A percentile compares a stretch with the other conserved stretches of the same genome.
phyloP scores from a whole-genome alignment of 2,797 vertebrate species.

The Syngnathus acus region DNA sequence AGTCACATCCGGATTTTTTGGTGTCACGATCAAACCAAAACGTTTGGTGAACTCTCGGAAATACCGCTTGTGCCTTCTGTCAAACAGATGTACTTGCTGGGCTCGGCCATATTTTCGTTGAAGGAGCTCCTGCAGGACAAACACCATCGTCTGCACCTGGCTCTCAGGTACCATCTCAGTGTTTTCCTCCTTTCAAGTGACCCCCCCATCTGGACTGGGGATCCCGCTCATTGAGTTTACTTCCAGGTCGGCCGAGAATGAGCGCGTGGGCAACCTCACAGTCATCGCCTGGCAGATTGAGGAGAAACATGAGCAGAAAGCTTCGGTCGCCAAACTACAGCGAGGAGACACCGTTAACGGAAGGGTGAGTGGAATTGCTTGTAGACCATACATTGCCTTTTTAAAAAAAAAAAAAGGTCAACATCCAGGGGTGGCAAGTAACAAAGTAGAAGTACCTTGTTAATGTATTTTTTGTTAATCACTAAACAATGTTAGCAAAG shows the following conservation, averaged over 20 bases:
- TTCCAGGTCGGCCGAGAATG: constrained; percentile 88
- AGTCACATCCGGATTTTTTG: constrained; percentile 14
- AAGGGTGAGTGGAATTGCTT: constrained; percentile 69
- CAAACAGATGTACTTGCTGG: constrained; percentile 92
- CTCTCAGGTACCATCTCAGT: constrained; percentile 73
- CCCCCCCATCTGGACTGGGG: not conserved
- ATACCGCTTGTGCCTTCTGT: constrained; percentile 1
- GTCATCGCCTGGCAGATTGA: constrained; percentile 98
- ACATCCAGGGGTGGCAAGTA: too few species aligned
- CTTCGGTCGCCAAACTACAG: constrained; percentile 78
- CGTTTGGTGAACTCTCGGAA: constrained; percentile 4
- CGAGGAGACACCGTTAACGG: constrained; percentile 85
- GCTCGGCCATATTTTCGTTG: constrained; percentile 86
- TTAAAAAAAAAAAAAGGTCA: too few species aligned
- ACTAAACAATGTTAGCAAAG: too few species aligned
- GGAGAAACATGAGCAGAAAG: constrained; percentile 85
- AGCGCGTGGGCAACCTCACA: constrained; percentile 90
- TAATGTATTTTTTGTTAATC: too few species aligned
- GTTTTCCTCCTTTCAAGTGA: not conserved
- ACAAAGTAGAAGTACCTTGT: too few species aligned
- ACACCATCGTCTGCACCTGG: constrained; percentile 87
- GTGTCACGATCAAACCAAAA: too few species aligned
- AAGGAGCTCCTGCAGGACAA: constrained; percentile 92
- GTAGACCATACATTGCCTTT: not conserved
- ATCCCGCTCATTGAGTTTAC: not conserved